Base-by-base conservation (phyloP, 2,888 invertebrate species). In the Glyphotaelius pellucidus region DNA sequence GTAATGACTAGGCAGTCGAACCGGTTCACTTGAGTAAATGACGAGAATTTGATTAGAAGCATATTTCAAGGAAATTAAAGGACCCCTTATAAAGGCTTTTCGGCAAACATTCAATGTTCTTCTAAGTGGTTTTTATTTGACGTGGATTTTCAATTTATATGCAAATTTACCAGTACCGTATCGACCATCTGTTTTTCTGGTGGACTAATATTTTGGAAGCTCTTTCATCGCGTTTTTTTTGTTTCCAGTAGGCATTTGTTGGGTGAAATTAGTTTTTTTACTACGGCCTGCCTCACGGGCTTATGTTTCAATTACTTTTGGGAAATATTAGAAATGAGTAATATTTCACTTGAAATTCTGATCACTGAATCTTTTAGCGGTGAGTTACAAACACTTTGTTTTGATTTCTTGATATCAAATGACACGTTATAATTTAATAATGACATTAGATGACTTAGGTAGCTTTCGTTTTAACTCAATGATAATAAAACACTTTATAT, bases 111-210 rank as follows among this genome's bases (percentile, higher is more conserved):
- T 92, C 90, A 81, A 90, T 91, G 92, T 92, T 92, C 91, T 79
- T 90, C 91, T 91, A 92, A 93, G 91, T 92, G 92, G 67, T 92
- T 93, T 93, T 92, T 93, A 93, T 92, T 92, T 93, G 89, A 92
- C 91, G 91, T 91, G 90, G 92, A 92, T 91, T 93, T 93, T 93
- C 93, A 93, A 93, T 93, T 93, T 93, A 93, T 93, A 93, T 93
- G 93, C 91, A 93, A 93, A 93, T 93, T 88, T 80, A 83, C 52
- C 84, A 87, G 81, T 81, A 88, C 79, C 88, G 86, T 89, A 90
- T 85, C 90, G 85, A 38, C 91, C 91, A 92, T 91, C 93, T 83
- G 88, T 80, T 87, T 90, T 85, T 25, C 87, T 91, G 90, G 31
- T 90, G 90, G 84, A 93, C 90, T 87, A 91, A 67, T 67, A 67